These are phyloP conservation scores for Scelioninae gen. 2 DNA, from an alignment of 2,888 invertebrate genomes.

Conservation along the genomic window DNA sequence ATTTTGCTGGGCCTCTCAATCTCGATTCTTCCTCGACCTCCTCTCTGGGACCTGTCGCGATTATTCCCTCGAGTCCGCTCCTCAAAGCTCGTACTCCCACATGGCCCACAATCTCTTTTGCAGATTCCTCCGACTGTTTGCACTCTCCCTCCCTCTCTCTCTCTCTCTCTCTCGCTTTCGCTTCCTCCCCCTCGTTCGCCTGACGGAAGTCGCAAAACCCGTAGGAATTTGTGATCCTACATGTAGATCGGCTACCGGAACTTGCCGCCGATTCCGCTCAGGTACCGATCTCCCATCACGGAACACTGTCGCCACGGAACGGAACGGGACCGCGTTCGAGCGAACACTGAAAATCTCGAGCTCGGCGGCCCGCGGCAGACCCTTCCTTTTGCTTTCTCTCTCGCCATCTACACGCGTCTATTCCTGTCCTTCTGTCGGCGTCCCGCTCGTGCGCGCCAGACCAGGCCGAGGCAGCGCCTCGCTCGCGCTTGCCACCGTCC, in stretches of 20 bases:
- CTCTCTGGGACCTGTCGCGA: neutral
- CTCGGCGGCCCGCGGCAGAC: conserved; percentile 64
- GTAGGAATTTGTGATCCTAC: conserved; percentile 48
- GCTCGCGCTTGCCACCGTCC: conserved; percentile 51
- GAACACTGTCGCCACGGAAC: conserved; percentile 65
- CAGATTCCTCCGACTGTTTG: neutral
- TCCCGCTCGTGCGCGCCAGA: conserved; percentile 61
- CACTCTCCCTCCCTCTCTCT: conserved; percentile 15
- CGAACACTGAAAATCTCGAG: conserved; percentile 70
- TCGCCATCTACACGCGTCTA: conserved; percentile 60
- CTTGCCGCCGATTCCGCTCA: conserved; percentile 64
- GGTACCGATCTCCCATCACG: conserved; percentile 70
- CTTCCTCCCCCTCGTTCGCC: conserved; percentile 21
- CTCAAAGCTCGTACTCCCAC: conserved; percentile 11
- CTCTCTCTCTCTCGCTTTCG: conserved; percentile 8
- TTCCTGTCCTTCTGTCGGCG: conserved; percentile 62
- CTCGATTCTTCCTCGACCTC: neutral
- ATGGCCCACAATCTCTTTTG: conserved; percentile 8
- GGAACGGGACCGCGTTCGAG: conserved; percentile 72
- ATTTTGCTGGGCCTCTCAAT: conserved; percentile 62
- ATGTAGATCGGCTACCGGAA: conserved; percentile 66
- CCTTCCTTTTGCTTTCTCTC: conserved; percentile 48
- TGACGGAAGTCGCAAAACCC: conserved; percentile 34
- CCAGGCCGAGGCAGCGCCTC: conserved; percentile 37
- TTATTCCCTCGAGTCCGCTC: conserved; percentile 5